Base-by-base conservation (phyloP, 2,888 invertebrate genomes). In the Polyommatus iphigenia region DNA sequence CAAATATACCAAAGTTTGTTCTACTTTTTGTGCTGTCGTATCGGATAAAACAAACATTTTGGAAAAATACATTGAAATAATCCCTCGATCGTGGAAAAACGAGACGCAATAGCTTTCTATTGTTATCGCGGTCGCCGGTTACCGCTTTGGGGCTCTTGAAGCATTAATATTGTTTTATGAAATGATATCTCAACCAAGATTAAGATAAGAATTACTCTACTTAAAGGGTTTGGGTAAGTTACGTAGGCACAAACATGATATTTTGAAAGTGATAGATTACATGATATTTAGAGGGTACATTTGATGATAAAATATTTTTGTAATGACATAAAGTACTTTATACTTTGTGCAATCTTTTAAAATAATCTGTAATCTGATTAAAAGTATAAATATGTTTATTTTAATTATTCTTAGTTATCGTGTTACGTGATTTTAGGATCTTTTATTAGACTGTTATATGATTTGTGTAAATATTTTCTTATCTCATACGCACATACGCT, bases 241-340 rank as follows among this genome's bases (percentile, higher is more conserved):
- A 24, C 18, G 29, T 24, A 75, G 75, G 75, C 75, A 75, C 75
- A 75, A 20, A 29, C 29, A 75, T 75, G 75, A 75, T 75, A 75
- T 75, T 54, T 24, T 50, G 54, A 29, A 29, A 46, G 73, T 20
- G 46, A 41, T 41, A 20, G 41, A 6, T 20, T 46, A 41, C 62
- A 72, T 36, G 73, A 73, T 73, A 46, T 32, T 67, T 67, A 29
- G 1, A 24, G 73, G 20, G 15, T 41, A 73, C 18, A 73, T 73
- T 73, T 10, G 20, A 73, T 71, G 81, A 15, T 67, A 67, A 18
- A 67, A 67, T 62, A 62, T 62, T 32, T 32, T 29, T 67, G 15
- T 29, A 29, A 29, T 67, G 29, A 67, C 67, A 67, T n/a, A n/a
- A 67, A 67, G 29, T 67, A 29, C 0, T 67, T 67, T 15, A n/a